Evolutionary conservation across 2,113 vertebrate genomes (phyloP), one percentile per base, ranked within the genome.

Genomic region (Chitala chitala): DNA sequence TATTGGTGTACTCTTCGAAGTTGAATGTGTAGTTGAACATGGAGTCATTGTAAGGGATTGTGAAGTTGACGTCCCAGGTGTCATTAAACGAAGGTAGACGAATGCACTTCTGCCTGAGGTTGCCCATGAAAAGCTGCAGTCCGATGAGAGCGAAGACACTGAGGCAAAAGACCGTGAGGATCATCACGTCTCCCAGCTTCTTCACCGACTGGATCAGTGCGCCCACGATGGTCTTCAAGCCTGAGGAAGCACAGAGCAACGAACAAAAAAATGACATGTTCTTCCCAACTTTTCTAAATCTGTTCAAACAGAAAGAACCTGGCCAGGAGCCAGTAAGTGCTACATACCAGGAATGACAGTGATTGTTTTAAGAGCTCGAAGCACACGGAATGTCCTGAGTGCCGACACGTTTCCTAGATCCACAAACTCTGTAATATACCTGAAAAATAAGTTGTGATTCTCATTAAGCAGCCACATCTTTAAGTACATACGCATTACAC

Each of bases 41-140:
- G 24, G 2, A 3, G 3, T 76, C 82, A 29, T 9, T 36, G 17
- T 74, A 69, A 61, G 68, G 69, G 68, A 26, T 36, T 5, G 72
- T 74, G 9, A 64, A 4, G 5, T 69, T 54, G 3, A 44, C 64
- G 38, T n/a, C 1, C 1, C 65, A 4, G 0, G 88, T 92, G 29
- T 38, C 40, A 80, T 93, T 94, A 65, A 59, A 12, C 0, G 71
- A 58, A 0, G 89, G 89, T 0, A 92, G 93, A 17, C 86, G 68
- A 65, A 98, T 86, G 0, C 96, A 98, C 69, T 98, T 98, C 1
- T 98, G 93, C 24, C 88, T 80, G 40, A 98, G 87, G 81, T 94
- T 95, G 31, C 96, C 96, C 96, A 98, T 98, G 84, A 98, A 98
- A 5, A 98, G 93, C 83, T 98, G 95, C n/a, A 98, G 91, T 9